Base-by-base conservation (phyloP, 2,888 invertebrate genomes). In the Drosophila villosipedis region DNA sequence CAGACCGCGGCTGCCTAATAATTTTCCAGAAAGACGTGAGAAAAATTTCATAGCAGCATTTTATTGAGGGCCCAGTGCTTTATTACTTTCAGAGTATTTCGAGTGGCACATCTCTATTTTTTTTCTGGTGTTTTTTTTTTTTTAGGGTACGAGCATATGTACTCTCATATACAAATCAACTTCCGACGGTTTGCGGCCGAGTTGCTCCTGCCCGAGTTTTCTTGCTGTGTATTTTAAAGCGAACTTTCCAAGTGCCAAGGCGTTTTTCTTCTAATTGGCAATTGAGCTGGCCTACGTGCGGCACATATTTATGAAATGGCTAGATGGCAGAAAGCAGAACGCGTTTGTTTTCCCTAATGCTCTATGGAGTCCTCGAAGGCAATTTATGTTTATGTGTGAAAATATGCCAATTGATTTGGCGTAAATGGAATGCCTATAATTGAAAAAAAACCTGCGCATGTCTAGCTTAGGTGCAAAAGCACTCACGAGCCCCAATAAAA, bases 211-310 rank as follows among this genome's bases (percentile, higher is more conserved):
- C 9, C 55, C 53, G 6, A 49, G 75, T 68, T 68, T 63, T 60
- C n/a, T 50, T 28, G 28, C 30, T 30, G 22, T 41, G 30, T 58
- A 78, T 78, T 80, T 80, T 81, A 81, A 80, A 80, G 79, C 80
- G 57, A 61, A 54, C 61, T 66, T 35, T 43, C 68, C 69, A 74
- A 82, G 78, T 71, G 80, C 69, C 82, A 63, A 55, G 73, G 72
- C 82, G 73, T 79, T 81, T 62, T 73, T 47, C 79, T 91, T 91
- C 85, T 91, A 91, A 91, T 91, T 91, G 91, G 90, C 91, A 90
- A 91, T 91, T 90, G 91, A 90, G 90, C 90, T 85, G 84, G 62
- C 43, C 83, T 83, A 91, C 91, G 91, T 91, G 91, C 72, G 61
- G 64, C 53, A 84, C 86, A 90, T 91, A 84, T 82, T 89, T 86